Base-by-base conservation (phyloP, 2,888 invertebrate species). In the Erebia ligea region DNA sequence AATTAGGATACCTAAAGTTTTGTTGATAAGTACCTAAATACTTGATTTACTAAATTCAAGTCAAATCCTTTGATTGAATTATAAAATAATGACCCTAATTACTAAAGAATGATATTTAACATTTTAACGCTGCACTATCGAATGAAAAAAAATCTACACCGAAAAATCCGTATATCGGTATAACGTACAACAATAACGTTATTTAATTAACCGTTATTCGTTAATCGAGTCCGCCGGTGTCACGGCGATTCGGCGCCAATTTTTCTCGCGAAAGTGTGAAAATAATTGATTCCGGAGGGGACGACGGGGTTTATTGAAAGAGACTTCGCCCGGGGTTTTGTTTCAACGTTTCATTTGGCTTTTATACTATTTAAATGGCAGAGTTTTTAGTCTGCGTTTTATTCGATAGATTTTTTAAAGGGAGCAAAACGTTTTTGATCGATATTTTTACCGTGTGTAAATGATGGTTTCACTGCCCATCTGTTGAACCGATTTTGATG, bases 251-350 rank as follows among this genome's bases (percentile, higher is more conserved):
- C 78, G 79, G 83, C 83, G 87, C 81, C 87, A 84, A 86, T 86
- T 87, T 89, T 88, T 80, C 86, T 84, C 85, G 84, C 78, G 79
- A 81, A 81, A 84, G 91, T 87, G 91, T 80, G 87, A 88, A 89
- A 87, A 87, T 91, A 91, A 91, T 91, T 91, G 90, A 91, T 91
- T 84, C 72, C 75, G 76, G 81, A 83, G 88, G 85, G 82, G 79
- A 77, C 76, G 71, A 67, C 64, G 54, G 67, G 52, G 50, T 70
- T 76, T 80, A 80, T 79, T 78, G 80, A 76, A 79, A 79, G 78
- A 76, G 74, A 76, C 76, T 81, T 78, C 76, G 62, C 52, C 65
- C 61, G 48, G 48, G 58, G 66, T 71, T 69, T 65, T 67, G 67
- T 69, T 71, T 67, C 69, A 71, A 62, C 67, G 67, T 70, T 71